Percentiles rank a stretch among this genome's conserved stretches.
Conservation (phyloP, 2,888 invertebrate species). For the Ornithoptera alexandrae region DNA sequence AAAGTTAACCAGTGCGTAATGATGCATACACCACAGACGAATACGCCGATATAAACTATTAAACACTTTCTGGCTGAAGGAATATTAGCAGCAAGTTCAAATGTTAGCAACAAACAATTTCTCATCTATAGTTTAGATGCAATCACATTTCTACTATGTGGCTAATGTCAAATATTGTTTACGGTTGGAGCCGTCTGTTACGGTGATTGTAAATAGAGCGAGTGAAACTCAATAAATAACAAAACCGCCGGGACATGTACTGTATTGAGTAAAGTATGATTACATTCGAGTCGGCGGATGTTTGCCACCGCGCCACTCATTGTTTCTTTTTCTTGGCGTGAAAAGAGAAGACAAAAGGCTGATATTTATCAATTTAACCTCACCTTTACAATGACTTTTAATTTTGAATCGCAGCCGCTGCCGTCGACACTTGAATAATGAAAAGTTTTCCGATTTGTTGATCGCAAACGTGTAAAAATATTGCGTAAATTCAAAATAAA, state of each 20-base stretch:
- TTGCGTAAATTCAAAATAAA: not conserved
- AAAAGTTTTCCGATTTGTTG: not conserved
- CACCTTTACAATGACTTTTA: constrained; percentile 36
- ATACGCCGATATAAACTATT: too few relatives aligned
- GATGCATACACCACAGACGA: too few relatives aligned
- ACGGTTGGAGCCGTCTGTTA: constrained; percentile 3
- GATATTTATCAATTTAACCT: constrained; percentile 44
- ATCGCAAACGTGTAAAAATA: not conserved
- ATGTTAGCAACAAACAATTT: constrained; percentile 11
- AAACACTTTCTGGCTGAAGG: too few relatives aligned
- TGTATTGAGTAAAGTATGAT: constrained; percentile 16
- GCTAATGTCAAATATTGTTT: constrained; percentile 20
- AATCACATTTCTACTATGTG: constrained; percentile 13
- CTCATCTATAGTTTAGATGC: not conserved
- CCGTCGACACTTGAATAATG: constrained; percentile 5
- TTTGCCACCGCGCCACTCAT: constrained; percentile 42
- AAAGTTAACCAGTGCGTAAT: not conserved
- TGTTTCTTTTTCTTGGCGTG: constrained; percentile 44
- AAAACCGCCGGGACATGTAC: constrained; percentile 6
- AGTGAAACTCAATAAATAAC: constrained; percentile 18
- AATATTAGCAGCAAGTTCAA: not conserved
- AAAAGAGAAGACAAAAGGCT: constrained; percentile 41
- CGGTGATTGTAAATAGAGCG: not conserved
- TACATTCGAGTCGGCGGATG: constrained; percentile 39
- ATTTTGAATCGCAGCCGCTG: constrained; percentile 32